Evolutionary conservation across 35 echinoderm and acorn worm genomes (phyloP).

Genomic region (Heliocidaris tuberculata): DNA sequence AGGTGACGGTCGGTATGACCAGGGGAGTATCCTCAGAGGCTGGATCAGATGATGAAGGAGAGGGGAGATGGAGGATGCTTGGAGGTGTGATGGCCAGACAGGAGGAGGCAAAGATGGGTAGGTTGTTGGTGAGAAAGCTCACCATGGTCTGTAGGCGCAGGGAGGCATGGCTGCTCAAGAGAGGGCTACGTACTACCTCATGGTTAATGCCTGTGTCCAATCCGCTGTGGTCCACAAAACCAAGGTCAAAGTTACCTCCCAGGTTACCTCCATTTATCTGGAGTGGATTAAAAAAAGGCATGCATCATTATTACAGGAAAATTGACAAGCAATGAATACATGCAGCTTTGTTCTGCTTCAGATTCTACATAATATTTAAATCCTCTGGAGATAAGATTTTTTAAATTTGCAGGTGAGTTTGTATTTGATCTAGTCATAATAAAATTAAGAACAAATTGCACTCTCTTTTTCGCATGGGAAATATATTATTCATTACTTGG

Average conservation of each 20-base stretch:
- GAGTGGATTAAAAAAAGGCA: neutral
- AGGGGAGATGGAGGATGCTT: conserved; percentile 50
- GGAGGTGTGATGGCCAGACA: conserved; percentile 77
- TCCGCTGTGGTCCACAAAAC: conserved; percentile 50
- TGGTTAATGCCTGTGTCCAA: conserved; percentile 60
- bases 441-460: too few relatives aligned
- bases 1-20: conserved; percentile 52
- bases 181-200: conserved; percentile 76
- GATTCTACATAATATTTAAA: too few relatives aligned
- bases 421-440: too few relatives aligned
- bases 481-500: too few relatives aligned
- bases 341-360: neutral
- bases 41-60: neutral
- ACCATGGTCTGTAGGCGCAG: conserved; percentile 75
- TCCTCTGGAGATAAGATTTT: too few relatives aligned
- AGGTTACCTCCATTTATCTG: conserved; percentile 50
- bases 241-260: conserved; percentile 56
- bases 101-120: conserved; percentile 57
- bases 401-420: too few relatives aligned
- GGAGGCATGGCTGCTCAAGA: conserved; percentile 61
- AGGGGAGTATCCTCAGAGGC: neutral
- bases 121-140: conserved; percentile 68
- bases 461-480: too few relatives aligned
- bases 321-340: neutral
- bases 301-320: neutral